Evolutionary conservation across 2,797 vertebrate genomes (phyloP).

Genomic region (Peromyscus attwateri): DNA sequence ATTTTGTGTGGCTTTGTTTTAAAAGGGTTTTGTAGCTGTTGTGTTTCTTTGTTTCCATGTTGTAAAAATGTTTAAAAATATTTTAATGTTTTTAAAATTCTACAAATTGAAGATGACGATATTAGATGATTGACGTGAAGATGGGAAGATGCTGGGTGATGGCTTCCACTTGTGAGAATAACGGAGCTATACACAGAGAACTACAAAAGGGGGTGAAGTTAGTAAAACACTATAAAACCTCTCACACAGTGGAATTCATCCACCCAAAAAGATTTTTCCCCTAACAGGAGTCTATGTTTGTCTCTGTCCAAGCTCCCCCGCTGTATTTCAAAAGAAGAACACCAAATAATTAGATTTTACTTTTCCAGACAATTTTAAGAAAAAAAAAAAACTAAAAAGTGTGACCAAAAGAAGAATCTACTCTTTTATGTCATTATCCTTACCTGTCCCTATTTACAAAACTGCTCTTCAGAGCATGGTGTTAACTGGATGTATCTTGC

Average conservation of each 20-base stretch:
- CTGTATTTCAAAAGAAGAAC: not conserved
- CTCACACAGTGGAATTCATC: not conserved
- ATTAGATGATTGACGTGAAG: not conserved
- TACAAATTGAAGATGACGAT: not conserved
- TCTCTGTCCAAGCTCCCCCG: not conserved
- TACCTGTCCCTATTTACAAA: not conserved
- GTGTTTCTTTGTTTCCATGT: not conserved
- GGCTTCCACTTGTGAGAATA: not conserved
- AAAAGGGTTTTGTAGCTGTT: not conserved
- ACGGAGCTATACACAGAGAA: not conserved
- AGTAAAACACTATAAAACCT: not conserved
- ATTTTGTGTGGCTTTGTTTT: conserved; percentile 24
- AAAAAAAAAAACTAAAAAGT: not conserved
- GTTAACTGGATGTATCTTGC: not conserved
- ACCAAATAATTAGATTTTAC: not conserved
- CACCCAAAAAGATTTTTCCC: not conserved
- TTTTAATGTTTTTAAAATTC: not conserved
- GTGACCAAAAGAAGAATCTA: not conserved
- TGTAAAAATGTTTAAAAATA: not conserved
- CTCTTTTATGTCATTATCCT: not conserved
- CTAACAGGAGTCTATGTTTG: not conserved
- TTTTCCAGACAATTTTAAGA: not conserved
- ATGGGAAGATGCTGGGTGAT: not conserved
- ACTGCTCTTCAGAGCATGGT: not conserved
- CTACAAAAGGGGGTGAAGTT: not conserved